phyloP scores from a whole-genome alignment of 2,113 vertebrate species.

The Lycaon pictus region DNA sequence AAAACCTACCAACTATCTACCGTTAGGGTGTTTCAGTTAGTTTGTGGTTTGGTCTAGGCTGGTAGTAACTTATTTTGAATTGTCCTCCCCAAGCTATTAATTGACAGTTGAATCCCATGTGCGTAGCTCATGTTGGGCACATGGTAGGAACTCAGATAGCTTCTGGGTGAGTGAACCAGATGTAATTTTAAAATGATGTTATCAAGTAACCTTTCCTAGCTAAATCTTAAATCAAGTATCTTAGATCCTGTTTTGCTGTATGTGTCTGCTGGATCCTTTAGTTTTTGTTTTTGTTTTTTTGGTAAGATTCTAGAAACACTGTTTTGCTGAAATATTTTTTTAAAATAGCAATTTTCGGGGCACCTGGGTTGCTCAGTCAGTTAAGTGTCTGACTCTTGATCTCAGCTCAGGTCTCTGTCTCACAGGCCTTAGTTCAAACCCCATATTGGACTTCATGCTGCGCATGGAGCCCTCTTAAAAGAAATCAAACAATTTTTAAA shows the following conservation, averaged over 20 bases:
- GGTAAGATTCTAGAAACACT: neutral
- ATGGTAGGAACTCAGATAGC: neutral
- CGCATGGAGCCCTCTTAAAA: neutral
- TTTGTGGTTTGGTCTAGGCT: conserved; percentile 34
- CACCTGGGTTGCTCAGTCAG: neutral
- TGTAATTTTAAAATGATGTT: neutral
- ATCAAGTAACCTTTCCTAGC: neutral
- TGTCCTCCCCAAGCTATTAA: neutral
- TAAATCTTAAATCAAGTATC: neutral
- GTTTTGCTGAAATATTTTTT: conserved; percentile 59
- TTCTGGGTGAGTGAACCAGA: neutral
- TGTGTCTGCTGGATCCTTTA: neutral
- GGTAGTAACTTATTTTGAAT: conserved; percentile 36
- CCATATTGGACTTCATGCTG: neutral
- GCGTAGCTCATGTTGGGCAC: neutral
- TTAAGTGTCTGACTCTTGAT: neutral
- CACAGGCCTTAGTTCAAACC: neutral
- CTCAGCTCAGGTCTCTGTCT: neutral
- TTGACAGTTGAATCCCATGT: neutral
- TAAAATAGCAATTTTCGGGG: conserved; percentile 41
- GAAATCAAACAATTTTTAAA: conserved; percentile 49
- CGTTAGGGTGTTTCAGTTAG: conserved; percentile 39
- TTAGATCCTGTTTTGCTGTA: neutral
- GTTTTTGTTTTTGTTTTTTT: neutral
- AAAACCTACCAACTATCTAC: neutral